phyloP scores from a whole-genome alignment of 2,113 vertebrate species.

The Ariopsis seemanni region DNA sequence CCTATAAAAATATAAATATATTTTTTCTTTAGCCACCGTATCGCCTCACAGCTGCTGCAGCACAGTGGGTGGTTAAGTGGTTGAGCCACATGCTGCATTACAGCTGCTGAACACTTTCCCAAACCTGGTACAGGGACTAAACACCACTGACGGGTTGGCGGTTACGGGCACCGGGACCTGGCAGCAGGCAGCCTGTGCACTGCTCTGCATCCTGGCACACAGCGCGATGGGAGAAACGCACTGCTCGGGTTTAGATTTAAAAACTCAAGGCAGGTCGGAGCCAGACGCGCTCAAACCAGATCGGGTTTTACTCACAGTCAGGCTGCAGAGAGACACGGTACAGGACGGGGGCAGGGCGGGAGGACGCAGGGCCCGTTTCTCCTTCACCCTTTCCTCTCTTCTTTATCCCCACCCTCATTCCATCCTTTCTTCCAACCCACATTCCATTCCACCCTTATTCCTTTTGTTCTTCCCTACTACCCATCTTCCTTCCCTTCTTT shows the following conservation, averaged over 20 bases:
- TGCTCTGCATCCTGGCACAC: background rate
- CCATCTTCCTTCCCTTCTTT: too few species aligned
- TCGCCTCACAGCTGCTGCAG: background rate
- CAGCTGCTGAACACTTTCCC: background rate
- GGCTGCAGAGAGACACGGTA: background rate
- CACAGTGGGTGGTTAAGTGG: background rate
- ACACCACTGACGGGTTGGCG: background rate
- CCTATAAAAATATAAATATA: too few species aligned
- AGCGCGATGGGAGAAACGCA: background rate
- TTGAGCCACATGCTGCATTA: background rate
- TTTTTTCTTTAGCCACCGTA: background rate
- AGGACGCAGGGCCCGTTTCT: too few species aligned
- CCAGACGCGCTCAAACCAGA: background rate
- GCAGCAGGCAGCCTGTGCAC: background rate
- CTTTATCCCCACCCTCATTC: constrained; percentile 63
- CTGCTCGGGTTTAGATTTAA: background rate
- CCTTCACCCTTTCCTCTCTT: too few species aligned
- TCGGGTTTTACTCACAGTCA: background rate
- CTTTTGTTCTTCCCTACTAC: too few species aligned
- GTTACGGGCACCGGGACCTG: background rate
- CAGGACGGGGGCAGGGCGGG: background rate
- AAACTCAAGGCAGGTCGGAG: background rate
- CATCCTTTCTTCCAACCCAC: constrained; percentile 55
- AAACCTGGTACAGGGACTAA: background rate
- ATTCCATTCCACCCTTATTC: too few species aligned